Conservation (phyloP, 2,113 vertebrate species). For the Spizaetus ornatus region DNA sequence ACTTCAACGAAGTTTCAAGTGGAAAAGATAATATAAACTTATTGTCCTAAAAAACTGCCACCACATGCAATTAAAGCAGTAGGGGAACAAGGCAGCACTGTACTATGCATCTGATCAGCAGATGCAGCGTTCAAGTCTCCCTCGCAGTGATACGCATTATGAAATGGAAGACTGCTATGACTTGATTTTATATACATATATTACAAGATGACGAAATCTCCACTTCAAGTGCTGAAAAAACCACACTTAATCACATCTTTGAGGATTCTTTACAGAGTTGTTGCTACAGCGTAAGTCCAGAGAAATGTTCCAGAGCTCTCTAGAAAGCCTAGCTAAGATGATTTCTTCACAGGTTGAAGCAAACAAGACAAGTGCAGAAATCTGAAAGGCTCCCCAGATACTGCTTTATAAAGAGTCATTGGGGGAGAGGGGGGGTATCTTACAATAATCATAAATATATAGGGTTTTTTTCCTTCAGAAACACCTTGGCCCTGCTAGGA, state of each 20-base stretch:
- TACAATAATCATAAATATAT: background rate
- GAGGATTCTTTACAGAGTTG: background rate
- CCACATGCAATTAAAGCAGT: background rate
- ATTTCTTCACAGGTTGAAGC: background rate
- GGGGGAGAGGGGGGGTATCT: background rate
- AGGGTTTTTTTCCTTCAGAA: background rate
- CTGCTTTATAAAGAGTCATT: background rate
- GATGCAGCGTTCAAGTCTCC: background rate
- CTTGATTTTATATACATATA: background rate
- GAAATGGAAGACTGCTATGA: background rate
- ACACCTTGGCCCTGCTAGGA: background rate
- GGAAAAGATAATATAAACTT: background rate
- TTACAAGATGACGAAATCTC: background rate
- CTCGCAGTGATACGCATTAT: accelerated
- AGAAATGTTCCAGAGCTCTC: background rate
- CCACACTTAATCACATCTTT: background rate
- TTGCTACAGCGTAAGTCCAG: background rate
- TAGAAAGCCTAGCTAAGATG: background rate
- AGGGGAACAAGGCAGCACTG: background rate
- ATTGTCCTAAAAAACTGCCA: background rate
- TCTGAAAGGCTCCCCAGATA: background rate
- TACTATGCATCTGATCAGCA: background rate
- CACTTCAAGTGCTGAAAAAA: background rate
- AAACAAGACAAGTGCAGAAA: background rate
- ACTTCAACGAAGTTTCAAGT: background rate